A percentile compares a stretch with the other conserved stretches of the same genome.
Evolutionary conservation across 2,797 vertebrate genomes (phyloP).

Genomic region (Chiroxiphia lanceolata): DNA sequence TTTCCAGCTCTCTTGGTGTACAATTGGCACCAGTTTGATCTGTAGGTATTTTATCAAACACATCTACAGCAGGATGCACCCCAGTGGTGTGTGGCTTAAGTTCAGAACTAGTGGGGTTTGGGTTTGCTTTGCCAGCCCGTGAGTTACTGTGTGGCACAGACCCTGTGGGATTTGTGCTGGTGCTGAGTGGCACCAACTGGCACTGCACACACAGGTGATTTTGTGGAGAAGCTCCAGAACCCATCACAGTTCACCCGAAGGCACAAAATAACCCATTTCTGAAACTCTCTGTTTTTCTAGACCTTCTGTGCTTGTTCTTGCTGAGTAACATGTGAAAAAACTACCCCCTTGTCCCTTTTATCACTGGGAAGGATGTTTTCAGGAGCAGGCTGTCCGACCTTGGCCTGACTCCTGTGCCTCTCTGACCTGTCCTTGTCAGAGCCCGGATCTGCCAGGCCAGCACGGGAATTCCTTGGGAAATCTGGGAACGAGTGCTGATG

Average conservation of each 20-base stretch:
- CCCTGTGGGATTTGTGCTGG: neutral
- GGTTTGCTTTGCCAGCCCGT: neutral
- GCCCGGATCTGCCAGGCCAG: conserved; percentile 15
- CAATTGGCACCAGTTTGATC: neutral
- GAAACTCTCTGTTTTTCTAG: neutral
- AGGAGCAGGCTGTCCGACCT: neutral
- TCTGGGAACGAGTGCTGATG: neutral
- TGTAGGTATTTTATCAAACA: neutral
- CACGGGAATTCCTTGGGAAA: conserved; percentile 3
- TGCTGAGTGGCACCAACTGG: neutral
- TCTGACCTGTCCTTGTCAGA: conserved; percentile 38
- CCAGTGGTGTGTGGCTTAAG: accelerated
- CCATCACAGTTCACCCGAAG: too few species aligned
- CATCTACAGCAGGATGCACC: neutral
- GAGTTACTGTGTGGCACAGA: neutral
- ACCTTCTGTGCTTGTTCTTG: neutral
- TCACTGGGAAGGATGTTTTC: neutral
- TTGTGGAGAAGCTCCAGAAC: neutral
- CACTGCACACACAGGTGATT: neutral
- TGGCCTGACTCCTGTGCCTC: conserved; percentile 45
- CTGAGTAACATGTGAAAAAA: neutral
- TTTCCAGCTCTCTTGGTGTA: neutral
- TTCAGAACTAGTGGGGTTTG: neutral
- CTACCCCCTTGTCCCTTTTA: neutral
- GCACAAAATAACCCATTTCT: neutral